Base-by-base conservation (phyloP, 2,888 invertebrate genomes). In the Drosophila austrosaltans region DNA sequence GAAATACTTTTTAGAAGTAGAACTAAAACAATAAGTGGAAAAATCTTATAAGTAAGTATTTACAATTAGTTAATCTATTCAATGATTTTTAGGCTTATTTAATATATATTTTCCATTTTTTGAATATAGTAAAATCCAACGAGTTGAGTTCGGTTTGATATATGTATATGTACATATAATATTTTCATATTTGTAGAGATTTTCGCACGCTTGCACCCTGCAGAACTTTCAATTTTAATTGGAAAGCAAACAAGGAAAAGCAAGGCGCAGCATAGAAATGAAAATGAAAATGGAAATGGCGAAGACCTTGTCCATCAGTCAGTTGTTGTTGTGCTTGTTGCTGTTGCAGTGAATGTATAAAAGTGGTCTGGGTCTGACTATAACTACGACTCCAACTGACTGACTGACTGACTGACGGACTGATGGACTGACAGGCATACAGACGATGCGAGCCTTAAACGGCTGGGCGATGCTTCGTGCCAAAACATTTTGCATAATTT, bases 261-360 rank as follows among this genome's bases (percentile, higher is more conserved):
- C 36, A 22, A 56, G 53, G 39, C 8, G 40, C 54, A 30, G 54
- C 53, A 56, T 72, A 69, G 54, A 62, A 79, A 20, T 70, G 69
- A 54, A 70, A 65, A 70, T 72, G 56, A 56, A 66, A 66, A 71
- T 70, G 63, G n/a, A 63, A 65, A 61, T 36, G 42, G 44, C 73
- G n/a, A 69, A 74, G 83, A 82, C 82, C 82, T 82, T 82, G 82
- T 77, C 73, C 75, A 66, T 82, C 82, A 76, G 65, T 65, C 48
- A 48, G 48, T 25, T 25, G 22, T 22, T 48, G 12, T 25, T 10
- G 44, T 44, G 44, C 16, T 42, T 53, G 39, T 48, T 20, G 53
- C 36, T 12, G 22, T 20, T 66, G 74, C 54, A 69, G 78, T 82
- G 85, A 84, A 75, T 78, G 84, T 66, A 69, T 12, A 25, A 48